Evolutionary conservation across 2,113 vertebrate species (phyloP).

Genomic region (Rhynchomys soricoides): DNA sequence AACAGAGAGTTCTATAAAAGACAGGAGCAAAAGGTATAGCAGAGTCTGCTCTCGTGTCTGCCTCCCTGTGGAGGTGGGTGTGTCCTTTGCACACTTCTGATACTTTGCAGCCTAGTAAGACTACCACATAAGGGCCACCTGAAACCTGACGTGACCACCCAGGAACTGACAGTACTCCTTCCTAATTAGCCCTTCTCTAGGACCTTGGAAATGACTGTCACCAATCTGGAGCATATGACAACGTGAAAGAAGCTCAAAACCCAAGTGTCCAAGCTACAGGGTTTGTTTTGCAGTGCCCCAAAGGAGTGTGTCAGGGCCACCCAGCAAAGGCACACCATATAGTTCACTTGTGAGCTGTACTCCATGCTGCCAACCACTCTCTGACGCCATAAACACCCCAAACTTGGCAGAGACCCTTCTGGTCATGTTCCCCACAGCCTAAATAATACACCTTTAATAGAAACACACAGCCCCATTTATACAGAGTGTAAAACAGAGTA

Average conservation of each 20-base stretch:
- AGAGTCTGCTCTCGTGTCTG: background rate
- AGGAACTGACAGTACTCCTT: background rate
- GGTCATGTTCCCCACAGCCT: conserved; percentile 24
- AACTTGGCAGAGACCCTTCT: background rate
- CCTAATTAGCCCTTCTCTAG: background rate
- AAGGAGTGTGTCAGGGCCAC: background rate
- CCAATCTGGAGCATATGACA: background rate
- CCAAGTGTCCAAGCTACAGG: fast-evolving
- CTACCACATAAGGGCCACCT: background rate
- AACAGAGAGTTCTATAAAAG: background rate
- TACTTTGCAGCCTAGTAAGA: background rate
- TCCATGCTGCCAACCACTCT: background rate
- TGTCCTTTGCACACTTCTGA: background rate
- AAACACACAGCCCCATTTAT: conserved; percentile 75
- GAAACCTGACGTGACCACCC: background rate
- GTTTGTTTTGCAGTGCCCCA: background rate
- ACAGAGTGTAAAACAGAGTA: conserved; percentile 66
- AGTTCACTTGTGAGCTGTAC: background rate
- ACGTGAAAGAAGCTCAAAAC: background rate
- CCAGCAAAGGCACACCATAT: fast-evolving
- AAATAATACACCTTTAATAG: conserved; percentile 67
- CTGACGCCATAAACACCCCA: background rate
- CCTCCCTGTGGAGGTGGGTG: background rate
- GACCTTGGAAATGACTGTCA: background rate
- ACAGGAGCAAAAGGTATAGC: background rate